Percentiles rank a stretch among this genome's conserved stretches.
Conservation (phyloP, 2,888 invertebrate genomes). For the Lypha dubia region DNA sequence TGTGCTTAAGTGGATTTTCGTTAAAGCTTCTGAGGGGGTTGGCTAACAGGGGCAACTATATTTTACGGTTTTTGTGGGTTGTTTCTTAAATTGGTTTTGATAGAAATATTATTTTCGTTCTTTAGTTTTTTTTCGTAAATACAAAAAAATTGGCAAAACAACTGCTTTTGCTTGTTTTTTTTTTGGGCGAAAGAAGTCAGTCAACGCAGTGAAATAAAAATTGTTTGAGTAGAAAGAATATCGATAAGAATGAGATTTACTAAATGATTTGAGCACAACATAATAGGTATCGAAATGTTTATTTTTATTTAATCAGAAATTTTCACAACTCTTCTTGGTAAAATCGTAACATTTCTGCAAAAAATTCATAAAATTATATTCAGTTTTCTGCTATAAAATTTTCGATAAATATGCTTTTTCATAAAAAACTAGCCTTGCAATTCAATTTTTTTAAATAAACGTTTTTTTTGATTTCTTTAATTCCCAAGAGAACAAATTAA, state of each 20-base stretch:
- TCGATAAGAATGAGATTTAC: neutral
- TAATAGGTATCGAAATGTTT: neutral
- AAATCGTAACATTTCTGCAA: no score
- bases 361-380: no score
- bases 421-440: no score
- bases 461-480: no score
- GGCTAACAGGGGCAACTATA: conserved; percentile 17
- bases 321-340: no score
- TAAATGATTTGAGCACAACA: neutral
- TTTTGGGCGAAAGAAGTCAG: neutral
- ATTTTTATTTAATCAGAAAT: neutral
- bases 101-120: no score
- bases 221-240: neutral
- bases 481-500: no score
- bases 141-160: conserved; percentile 32
- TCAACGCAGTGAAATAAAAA: neutral
- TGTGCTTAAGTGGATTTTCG: conserved; percentile 62
- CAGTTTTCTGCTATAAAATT: no score
- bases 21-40: conserved; percentile 41
- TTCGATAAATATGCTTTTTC: no score
- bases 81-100: conserved; percentile 37
- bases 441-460: no score
- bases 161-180: conserved; percentile 4
- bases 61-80: conserved; percentile 52
- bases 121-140: conserved; percentile 4